Conservation (phyloP, 2,888 invertebrate genomes). For the Himalopsyche tibetana region DNA sequence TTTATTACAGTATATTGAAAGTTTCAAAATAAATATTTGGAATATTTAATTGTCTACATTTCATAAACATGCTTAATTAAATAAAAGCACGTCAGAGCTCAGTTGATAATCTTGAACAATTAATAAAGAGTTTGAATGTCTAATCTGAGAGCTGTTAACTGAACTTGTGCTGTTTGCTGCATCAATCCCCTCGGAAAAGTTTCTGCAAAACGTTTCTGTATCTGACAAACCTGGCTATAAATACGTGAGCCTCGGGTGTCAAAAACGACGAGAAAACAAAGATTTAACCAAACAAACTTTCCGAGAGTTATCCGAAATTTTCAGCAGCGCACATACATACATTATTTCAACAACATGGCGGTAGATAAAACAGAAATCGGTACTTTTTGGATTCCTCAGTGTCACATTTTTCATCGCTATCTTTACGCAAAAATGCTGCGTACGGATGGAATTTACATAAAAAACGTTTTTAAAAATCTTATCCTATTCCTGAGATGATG, state of each 20-base stretch:
- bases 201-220: conserved; percentile 21
- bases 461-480: conserved; percentile 39
- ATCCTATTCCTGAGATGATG: conserved; percentile 1
- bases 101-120: conserved; percentile 31
- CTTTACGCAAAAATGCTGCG: conserved; percentile 36
- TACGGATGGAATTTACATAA: conserved; percentile 28
- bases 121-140: conserved; percentile 38
- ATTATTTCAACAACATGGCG: conserved; percentile 53
- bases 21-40: neutral
- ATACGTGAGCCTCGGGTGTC: conserved; percentile 41
- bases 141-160: neutral
- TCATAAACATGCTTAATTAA: conserved; percentile 15
- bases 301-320: conserved; percentile 45
- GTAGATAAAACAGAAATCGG: conserved; percentile 59
- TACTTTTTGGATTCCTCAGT: conserved; percentile 54
- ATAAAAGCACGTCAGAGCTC: conserved; percentile 10
- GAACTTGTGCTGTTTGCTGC: neutral
- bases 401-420: conserved; percentile 54
- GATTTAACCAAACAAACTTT: conserved; percentile 45
- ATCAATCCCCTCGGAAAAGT: conserved; percentile 38
- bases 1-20: neutral
- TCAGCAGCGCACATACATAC: conserved; percentile 44
- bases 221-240: conserved; percentile 38
- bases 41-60: neutral
- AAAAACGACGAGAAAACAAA: conserved; percentile 36